Evolutionary conservation across 2,797 vertebrate species (phyloP).

Genomic region (Cottoperca gobio): DNA sequence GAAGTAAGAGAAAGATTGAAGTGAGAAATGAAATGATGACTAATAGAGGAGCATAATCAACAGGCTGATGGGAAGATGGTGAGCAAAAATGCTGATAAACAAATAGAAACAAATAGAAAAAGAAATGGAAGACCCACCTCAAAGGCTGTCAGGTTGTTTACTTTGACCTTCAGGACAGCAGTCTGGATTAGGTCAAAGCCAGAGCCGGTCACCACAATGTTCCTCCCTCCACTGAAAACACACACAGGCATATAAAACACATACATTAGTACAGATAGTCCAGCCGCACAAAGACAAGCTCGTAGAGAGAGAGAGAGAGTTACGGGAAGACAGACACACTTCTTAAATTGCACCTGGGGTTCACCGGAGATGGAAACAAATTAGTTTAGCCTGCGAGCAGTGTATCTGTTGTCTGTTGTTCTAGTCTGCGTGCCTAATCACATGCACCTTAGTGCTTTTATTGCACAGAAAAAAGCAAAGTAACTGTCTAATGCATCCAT

Average conservation of each 20-base stretch:
- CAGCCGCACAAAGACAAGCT: constrained; percentile 27
- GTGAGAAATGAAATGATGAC: constrained; percentile 1
- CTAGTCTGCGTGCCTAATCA: constrained; percentile 31
- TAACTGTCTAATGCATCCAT: constrained; percentile 42
- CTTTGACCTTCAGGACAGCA: constrained; percentile 74
- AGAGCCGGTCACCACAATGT: constrained; percentile 89
- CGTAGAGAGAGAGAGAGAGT: constrained; percentile 5
- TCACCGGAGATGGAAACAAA: constrained; percentile 55
- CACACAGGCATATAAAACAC: constrained; percentile 20
- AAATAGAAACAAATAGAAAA: constrained; percentile 27
- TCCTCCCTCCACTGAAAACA: constrained; percentile 93
- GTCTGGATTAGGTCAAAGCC: constrained; percentile 89
- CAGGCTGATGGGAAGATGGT: neutral
- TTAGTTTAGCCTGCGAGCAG: constrained; percentile 26
- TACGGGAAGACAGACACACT: constrained; percentile 25
- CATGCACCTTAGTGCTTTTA: constrained; percentile 17
- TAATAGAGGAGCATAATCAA: constrained; percentile 19
- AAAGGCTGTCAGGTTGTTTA: constrained; percentile 41
- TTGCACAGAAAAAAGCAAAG: constrained; percentile 30
- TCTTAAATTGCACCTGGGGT: constrained; percentile 47
- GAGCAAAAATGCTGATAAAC: constrained; percentile 21
- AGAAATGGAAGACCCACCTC: constrained; percentile 59
- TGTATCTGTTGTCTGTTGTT: constrained; percentile 43
- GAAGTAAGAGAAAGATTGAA: constrained; percentile 8
- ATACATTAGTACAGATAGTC: constrained; percentile 15